A percentile compares a stretch with the other conserved stretches of the same genome.
Conservation (phyloP, 2,113 vertebrate species). For the Salvelinus namaycush region DNA sequence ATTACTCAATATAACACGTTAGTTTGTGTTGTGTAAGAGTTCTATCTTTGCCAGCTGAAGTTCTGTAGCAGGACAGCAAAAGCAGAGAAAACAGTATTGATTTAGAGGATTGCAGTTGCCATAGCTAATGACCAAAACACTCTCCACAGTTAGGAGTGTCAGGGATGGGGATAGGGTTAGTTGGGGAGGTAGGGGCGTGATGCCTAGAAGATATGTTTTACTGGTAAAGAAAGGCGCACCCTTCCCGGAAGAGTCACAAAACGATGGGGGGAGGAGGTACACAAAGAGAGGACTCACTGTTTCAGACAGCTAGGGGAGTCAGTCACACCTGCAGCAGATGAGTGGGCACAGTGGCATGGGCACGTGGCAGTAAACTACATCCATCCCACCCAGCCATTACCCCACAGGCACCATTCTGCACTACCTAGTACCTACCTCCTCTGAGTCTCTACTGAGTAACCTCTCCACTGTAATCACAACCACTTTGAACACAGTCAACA, state of each 20-base stretch:
- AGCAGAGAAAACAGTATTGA: background rate
- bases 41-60: background rate
- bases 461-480: background rate
- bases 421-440: background rate
- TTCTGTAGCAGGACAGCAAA: background rate
- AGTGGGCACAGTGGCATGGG: slow-evolving; percentile 37
- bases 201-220: slow-evolving; percentile 55
- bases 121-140: background rate
- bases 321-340: slow-evolving; percentile 66
- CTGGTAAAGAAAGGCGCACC: slow-evolving; percentile 55
- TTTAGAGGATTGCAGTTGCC: too few species aligned
- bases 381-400: slow-evolving; percentile 14
- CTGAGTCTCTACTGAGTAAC: background rate
- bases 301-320: slow-evolving; percentile 51
- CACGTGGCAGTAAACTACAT: slow-evolving; percentile 39
- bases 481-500: slow-evolving; percentile 49
- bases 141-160: background rate
- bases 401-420: slow-evolving; percentile 31
- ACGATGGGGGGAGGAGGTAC: slow-evolving; percentile 58
- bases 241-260: slow-evolving; percentile 65
- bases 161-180: background rate
- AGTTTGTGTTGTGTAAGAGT: background rate
- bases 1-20: background rate
- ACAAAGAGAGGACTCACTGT: slow-evolving; percentile 60
- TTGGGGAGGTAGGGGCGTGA: slow-evolving; percentile 38